phyloP scores from a whole-genome alignment of 2,797 vertebrate species.

The Rousettus madagascariensis region DNA sequence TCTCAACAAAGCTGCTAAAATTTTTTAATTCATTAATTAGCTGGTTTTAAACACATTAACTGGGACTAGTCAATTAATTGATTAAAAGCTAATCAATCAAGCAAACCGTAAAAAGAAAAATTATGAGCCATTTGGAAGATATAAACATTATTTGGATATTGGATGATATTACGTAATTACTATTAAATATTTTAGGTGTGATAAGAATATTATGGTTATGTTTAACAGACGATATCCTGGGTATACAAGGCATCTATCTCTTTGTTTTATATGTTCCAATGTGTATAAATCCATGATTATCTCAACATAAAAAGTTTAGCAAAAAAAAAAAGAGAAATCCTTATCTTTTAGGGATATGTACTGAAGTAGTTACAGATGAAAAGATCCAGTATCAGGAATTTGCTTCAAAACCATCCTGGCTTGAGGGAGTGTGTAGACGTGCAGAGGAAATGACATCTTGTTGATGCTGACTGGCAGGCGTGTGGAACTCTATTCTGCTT shows the following conservation, averaged over 20 bases:
- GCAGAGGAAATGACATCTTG: not conserved
- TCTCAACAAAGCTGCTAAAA: not conserved
- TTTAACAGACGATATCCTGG: not conserved
- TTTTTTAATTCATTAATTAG: not conserved
- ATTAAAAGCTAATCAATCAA: not conserved
- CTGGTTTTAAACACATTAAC: not conserved
- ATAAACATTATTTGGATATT: no score
- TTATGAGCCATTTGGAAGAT: not conserved
- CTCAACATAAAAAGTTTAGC: not conserved
- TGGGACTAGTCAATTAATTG: not conserved
- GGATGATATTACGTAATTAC: not conserved
- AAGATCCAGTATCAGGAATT: not conserved
- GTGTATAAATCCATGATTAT: not conserved
- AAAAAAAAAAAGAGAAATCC: not conserved
- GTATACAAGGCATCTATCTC: not conserved
- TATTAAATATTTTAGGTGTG: not conserved
- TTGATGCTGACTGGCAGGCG: fast-evolving
- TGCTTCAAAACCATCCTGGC: not conserved
- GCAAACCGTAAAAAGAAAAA: not conserved
- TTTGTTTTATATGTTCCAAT: not conserved
- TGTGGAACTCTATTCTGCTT: not conserved
- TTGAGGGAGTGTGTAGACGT: not conserved
- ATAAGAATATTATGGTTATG: not conserved
- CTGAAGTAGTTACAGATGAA: not conserved
- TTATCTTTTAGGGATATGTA: not conserved